Percentiles rank a stretch among this genome's conserved stretches.
Conservation (phyloP, 2,888 invertebrate species). For the Candidula unifasciata region DNA sequence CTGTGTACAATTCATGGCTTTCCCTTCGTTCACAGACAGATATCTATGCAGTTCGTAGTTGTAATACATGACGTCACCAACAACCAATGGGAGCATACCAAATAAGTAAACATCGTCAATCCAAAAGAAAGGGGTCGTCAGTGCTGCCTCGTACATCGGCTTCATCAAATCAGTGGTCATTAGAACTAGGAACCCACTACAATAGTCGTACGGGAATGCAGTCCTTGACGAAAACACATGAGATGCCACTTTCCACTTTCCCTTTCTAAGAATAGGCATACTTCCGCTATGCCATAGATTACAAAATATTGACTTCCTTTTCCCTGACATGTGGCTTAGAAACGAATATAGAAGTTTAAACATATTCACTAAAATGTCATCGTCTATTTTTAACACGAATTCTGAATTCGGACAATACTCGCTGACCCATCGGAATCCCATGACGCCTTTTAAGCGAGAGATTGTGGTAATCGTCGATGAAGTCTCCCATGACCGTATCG, state of each 20-base stretch:
- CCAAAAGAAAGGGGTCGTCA: slow-evolving; percentile 54
- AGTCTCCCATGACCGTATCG: slow-evolving; percentile 70
- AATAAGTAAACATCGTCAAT: slow-evolving; percentile 55
- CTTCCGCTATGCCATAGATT: slow-evolving; percentile 46
- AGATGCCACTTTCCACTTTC: slow-evolving; percentile 49
- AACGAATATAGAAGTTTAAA: slow-evolving; percentile 49
- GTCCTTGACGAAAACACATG: slow-evolving; percentile 7
- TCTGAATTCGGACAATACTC: slow-evolving; percentile 46
- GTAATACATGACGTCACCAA: slow-evolving; percentile 47
- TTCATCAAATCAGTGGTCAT: slow-evolving; percentile 49
- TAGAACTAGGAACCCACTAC: slow-evolving; percentile 52
- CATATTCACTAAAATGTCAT: slow-evolving; percentile 51
- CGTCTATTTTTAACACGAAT: slow-evolving; percentile 52
- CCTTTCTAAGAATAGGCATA: slow-evolving; percentile 48
- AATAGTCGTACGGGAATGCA: slow-evolving; percentile 52
- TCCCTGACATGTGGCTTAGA: slow-evolving; percentile 37
- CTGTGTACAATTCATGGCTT: slow-evolving; percentile 41
- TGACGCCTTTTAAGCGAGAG: slow-evolving; percentile 71
- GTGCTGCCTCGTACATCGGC: slow-evolving; percentile 45
- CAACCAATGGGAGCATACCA: slow-evolving; percentile 53
- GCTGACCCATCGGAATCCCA: slow-evolving; percentile 58
- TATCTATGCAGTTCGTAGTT: slow-evolving; percentile 37
- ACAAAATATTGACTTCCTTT: slow-evolving; percentile 49
- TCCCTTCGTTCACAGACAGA: slow-evolving; percentile 22
- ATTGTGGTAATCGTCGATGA: slow-evolving; percentile 67